phyloP scores from a whole-genome alignment of 2,797 vertebrate species.

The Premnoplex brunnescens region DNA sequence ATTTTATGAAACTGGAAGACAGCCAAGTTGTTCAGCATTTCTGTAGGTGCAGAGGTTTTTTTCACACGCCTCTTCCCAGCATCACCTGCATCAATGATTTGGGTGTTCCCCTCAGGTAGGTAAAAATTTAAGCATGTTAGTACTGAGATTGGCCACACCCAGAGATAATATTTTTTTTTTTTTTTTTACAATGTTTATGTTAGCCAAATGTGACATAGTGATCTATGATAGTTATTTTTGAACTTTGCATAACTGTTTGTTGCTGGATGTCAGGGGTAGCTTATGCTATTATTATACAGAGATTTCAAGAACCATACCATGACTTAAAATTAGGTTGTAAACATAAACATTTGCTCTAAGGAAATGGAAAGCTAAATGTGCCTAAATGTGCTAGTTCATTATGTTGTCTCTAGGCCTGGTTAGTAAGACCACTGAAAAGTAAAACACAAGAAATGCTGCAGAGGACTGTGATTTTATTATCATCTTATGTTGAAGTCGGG shows the following conservation, averaged over 20 bases:
- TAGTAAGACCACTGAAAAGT: neutral
- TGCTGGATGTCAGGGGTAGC: neutral
- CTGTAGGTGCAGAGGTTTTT: neutral
- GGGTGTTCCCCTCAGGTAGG: conserved; percentile 51
- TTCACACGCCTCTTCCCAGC: conserved; percentile 47
- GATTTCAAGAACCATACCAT: neutral
- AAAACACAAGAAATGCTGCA: neutral
- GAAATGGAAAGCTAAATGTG: neutral
- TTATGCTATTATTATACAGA: neutral
- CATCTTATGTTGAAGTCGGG: neutral
- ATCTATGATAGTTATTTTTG: neutral
- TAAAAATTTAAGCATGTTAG: conserved; percentile 59
- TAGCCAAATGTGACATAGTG: neutral
- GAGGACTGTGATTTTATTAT: neutral
- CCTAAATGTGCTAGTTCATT: neutral
- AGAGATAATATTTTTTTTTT: neutral
- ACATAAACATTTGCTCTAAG: neutral
- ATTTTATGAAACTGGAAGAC: conserved; percentile 58
- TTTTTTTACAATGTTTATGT: neutral
- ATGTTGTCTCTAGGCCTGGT: neutral
- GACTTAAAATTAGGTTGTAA: neutral
- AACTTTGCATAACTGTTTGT: neutral
- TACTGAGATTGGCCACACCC: conserved; percentile 46
- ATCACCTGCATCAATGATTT: conserved; percentile 47
- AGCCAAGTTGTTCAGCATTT: neutral